Percentiles rank a stretch among this genome's conserved stretches.
Evolutionary conservation across 2,113 vertebrate species (phyloP).

Genomic region (Serinus canaria): DNA sequence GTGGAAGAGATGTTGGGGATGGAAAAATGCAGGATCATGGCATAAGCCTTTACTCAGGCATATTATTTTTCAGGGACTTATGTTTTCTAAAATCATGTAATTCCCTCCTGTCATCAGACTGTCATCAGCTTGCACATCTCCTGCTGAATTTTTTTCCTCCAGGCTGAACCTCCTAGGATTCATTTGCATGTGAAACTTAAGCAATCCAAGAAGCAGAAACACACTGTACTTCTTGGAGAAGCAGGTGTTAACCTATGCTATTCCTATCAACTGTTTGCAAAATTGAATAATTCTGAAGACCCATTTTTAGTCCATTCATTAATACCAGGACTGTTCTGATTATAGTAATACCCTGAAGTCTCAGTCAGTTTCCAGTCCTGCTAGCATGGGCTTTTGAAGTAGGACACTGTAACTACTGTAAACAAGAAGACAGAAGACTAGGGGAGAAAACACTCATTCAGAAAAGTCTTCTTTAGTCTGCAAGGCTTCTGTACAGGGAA

Average conservation of each 20-base stretch:
- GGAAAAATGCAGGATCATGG: background rate
- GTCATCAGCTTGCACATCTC: background rate
- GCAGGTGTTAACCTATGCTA: background rate
- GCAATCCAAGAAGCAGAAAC: background rate
- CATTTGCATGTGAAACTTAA: background rate
- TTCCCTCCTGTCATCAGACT: background rate
- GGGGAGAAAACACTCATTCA: background rate
- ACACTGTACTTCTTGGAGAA: background rate
- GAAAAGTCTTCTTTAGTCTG: background rate
- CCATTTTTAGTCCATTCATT: background rate
- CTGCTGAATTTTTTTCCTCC: background rate
- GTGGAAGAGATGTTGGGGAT: background rate
- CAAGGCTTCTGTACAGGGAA: background rate
- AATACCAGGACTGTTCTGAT: background rate
- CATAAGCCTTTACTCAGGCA: background rate
- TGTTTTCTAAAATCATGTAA: background rate
- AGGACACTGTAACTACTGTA: background rate
- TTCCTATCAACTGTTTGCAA: background rate
- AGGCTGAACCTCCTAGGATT: background rate
- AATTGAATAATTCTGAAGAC: background rate
- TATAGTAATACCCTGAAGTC: background rate
- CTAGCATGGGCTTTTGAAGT: background rate
- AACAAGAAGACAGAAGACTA: background rate
- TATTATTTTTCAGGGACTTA: slow-evolving; percentile 4
- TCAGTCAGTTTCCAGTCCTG: background rate